phyloP scores from a whole-genome alignment of 2,113 vertebrate species.

The Canis aureus region DNA sequence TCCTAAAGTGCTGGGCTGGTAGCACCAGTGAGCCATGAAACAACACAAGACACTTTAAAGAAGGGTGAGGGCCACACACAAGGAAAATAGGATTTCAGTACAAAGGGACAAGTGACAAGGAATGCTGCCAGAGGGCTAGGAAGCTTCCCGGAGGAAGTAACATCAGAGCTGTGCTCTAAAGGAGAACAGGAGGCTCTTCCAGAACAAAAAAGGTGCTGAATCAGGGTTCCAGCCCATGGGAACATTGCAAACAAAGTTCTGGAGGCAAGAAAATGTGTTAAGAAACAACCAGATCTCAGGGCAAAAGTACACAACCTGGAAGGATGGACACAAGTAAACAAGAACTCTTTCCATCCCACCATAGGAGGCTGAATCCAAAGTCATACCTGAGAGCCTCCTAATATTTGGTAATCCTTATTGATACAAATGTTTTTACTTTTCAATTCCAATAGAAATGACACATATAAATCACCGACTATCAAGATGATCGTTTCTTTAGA shows the following conservation, averaged over 20 bases:
- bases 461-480: constrained; percentile 63
- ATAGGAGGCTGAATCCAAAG: neutral
- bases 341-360: neutral
- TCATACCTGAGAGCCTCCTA: neutral
- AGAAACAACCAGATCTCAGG: neutral
- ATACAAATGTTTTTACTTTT: constrained; percentile 72
- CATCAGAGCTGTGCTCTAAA: neutral
- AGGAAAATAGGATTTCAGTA: neutral
- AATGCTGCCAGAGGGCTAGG: neutral
- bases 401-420: constrained; percentile 64
- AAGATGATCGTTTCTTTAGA: constrained; percentile 64
- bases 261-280: neutral
- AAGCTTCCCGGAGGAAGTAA: neutral
- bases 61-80: neutral
- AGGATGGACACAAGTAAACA: neutral
- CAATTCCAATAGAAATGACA: constrained; percentile 51
- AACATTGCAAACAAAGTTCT: neutral
- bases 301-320: neutral
- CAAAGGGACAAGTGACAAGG: neutral
- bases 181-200: neutral
- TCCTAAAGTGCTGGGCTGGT: neutral
- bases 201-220: neutral
- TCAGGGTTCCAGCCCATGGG: neutral
- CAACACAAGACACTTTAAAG: neutral
- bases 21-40: neutral